These are phyloP conservation scores for Andrena marginata DNA, from an alignment of 2,888 invertebrate genomes.

Conservation along the genomic window DNA sequence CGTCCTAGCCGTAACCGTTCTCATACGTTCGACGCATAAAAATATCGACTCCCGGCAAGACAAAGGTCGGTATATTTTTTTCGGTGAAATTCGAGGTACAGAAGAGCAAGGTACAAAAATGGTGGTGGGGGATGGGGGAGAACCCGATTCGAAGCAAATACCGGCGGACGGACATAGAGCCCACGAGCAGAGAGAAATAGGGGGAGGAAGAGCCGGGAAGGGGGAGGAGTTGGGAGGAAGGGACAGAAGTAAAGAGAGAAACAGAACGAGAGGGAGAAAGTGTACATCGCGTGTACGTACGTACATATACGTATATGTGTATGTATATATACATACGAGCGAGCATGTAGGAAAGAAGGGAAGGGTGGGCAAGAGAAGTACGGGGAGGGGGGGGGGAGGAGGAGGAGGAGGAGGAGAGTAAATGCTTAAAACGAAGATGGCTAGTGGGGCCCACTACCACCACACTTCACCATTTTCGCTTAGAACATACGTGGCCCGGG, in stretches of 20 bases:
- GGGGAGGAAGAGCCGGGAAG: conserved; percentile 24
- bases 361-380: conserved; percentile 58
- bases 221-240: conserved; percentile 20
- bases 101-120: conserved; percentile 47
- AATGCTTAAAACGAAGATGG: conserved; percentile 86
- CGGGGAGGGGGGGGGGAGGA: conserved; percentile 66
- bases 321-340: conserved; percentile 6
- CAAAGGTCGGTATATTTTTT: conserved; percentile 61
- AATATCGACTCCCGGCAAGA: conserved; percentile 58
- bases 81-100: conserved; percentile 65
- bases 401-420: conserved; percentile 84
- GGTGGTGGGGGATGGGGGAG: conserved; percentile 62
- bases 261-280: conserved; percentile 63
- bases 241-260: conserved; percentile 46
- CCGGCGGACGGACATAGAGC: conserved; percentile 73
- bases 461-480: conserved; percentile 84
- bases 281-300: conserved; percentile 45
- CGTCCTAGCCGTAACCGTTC: conserved; percentile 18
- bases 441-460: conserved; percentile 84
- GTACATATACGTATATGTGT: background rate
- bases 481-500: conserved; percentile 50
- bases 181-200: conserved; percentile 45
- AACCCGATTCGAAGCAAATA: conserved; percentile 81
- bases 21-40: conserved; percentile 32
- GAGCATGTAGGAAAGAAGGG: conserved; percentile 59